Base-by-base conservation (phyloP, 2,888 invertebrate genomes). In the Hetaerina titia region DNA sequence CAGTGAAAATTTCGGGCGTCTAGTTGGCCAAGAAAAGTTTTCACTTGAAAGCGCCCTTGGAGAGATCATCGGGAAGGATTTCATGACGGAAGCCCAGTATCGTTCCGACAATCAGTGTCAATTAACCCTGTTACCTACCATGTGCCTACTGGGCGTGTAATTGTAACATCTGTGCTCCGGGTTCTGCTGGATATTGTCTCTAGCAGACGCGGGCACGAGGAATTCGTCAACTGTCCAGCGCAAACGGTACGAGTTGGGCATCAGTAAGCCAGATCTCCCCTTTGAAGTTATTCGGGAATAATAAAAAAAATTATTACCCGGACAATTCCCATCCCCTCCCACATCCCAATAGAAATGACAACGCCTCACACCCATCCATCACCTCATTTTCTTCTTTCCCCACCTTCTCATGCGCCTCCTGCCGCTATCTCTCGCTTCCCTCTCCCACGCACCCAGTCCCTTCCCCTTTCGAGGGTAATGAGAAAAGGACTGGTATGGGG, bases 391-490 rank as follows among this genome's bases (percentile, higher is more conserved):
- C 13, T 25, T 81, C 81, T 81, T 31, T 81, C 81, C 22, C 25
- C 81, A 81, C 81, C 81, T 81, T 81, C 81, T 81, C 81, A 81
- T 81, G 11, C 25, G 81, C 22, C 81, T 31, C 81, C 17, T 31
- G 15, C 81, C n/a, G 45, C 45, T 45, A 45, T 45, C 45, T 45
- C 45, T 4, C 45, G 45, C 45, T 45, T 2, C 45, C 45, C 45
- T 45, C 45, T 45, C 69, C 69, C n/a, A n/a, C 19, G 0, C 19
- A 8, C 69, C 81, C 15, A 0, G 31, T 81, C 31, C 31, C 81
- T 69, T 69, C 81, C 81, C 81, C 22, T 81, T 25, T 31, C 81
- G 81, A 31, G 69, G 31, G 81, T 81, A 81, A 81, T 81, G 81
- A 81, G 81, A 81, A 81, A 81, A 81, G 81, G 81, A 81, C 81